phyloP scores from a whole-genome alignment of 2,888 invertebrate genomes.

The Erannis defoliaria region DNA sequence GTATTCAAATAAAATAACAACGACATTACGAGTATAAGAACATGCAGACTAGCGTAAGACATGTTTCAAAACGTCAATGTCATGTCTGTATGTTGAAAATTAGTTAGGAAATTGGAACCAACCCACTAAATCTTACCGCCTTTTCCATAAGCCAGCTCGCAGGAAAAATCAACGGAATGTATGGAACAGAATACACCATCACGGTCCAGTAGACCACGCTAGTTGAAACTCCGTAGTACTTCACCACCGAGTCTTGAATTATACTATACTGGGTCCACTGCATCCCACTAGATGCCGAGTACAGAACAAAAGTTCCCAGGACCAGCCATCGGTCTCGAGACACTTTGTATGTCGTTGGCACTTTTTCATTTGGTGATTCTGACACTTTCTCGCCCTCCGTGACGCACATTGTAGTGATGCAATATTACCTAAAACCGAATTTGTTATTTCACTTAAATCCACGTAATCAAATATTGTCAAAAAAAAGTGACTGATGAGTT shows the following conservation, averaged over 20 bases:
- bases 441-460: too few relatives aligned
- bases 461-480: too few relatives aligned
- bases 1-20: too few relatives aligned
- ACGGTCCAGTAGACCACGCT: conserved; percentile 1
- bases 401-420: neutral
- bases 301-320: neutral
- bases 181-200: neutral
- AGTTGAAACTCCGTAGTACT: conserved; percentile 88
- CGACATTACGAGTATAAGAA: too few relatives aligned
- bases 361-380: neutral
- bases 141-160: conserved; percentile 93
- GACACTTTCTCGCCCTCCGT: neutral
- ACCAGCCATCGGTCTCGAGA: neutral
- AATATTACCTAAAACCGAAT: neutral
- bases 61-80: too few relatives aligned
- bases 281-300: neutral
- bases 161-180: conserved; percentile 93
- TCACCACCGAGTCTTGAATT: conserved; percentile 90
- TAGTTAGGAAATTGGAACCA: too few relatives aligned
- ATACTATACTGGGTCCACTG: conserved; percentile 93
- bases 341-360: conserved; percentile 1
- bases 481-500: too few relatives aligned
- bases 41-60: too few relatives aligned
- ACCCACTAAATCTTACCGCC: neutral
- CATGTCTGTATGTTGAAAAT: too few relatives aligned